Evolutionary conservation across 2,888 invertebrate genomes (phyloP), one percentile per base, ranked within the genome.

Genomic region (Furcula furcula): DNA sequence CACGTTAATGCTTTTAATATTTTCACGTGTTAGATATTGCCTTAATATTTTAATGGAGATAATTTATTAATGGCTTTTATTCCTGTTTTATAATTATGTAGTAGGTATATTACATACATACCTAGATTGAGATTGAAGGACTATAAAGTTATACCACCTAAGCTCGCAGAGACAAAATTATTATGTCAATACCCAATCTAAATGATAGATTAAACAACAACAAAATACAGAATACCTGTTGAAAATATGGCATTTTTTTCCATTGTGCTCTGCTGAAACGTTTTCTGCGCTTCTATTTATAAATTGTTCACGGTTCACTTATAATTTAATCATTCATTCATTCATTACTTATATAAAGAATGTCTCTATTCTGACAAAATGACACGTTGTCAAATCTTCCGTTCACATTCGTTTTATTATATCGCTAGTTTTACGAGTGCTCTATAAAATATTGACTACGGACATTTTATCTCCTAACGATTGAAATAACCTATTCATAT

Each of bases 391-490:
- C 81, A 81, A 77, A 76, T 65, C 79, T 79, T 78, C 61, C 70
- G 66, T 68, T 62, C 63, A 67, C 60, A 62, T 42, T 50, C 56
- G 39, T 29, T 59, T 71, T 76, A 77, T 75, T 72, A 68, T 60
- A 57, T 50, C 50, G 66, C 67, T 51, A 42, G 63, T 76, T 85
- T 85, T 83, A 85, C 72, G 74, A 72, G 57, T 71, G 75, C 66
- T 79, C 80, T 76, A 84, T 86, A 84, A 86, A 81, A 77, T 72
- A 77, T 76, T 80, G 65, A 74, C 76, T 61, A 69, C 71, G 63
- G 65, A 67, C 69, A 60, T 76, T 78, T 81, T 81, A 84, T 80
- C 77, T 74, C 52, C 65, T 72, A 77, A 75, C 68, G 76, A 78
- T 83, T 75, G 64, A 76, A 79, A 76, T 69, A 65, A 72, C 65